These are phyloP conservation scores for Acrocephalus arundinaceus DNA, from an alignment of 2,113 vertebrate species.

Conservation along the genomic window DNA sequence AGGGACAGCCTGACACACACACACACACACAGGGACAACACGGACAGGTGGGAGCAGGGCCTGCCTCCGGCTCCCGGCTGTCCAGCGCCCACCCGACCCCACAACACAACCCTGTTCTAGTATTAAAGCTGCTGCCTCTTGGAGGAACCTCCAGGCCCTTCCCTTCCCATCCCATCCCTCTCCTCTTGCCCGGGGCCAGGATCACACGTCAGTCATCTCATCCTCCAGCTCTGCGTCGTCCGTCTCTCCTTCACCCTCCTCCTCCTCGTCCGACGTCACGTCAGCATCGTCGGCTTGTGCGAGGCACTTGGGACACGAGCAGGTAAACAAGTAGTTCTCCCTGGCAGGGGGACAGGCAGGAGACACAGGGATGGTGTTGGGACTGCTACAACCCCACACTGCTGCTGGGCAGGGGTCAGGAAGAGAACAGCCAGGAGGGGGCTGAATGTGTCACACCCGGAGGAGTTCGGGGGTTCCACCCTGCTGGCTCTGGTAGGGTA, in stretches of 20 bases:
- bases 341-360: slow-evolving; percentile 59
- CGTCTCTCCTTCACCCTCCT: slow-evolving; percentile 85
- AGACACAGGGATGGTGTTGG: background rate
- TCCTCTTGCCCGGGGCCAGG: background rate
- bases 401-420: rapidly evolving
- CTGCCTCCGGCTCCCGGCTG: background rate
- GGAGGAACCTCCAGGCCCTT: background rate
- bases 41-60: background rate
- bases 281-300: slow-evolving; percentile 88
- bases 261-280: slow-evolving; percentile 92
- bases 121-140: slow-evolving; percentile 7
- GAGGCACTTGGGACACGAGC: slow-evolving; percentile 93
- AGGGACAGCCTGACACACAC: background rate
- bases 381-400: background rate
- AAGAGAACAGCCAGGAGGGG: background rate
- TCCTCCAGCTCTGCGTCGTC: slow-evolving; percentile 94
- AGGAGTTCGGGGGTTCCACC: background rate
- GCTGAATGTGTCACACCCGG: rapidly evolving
- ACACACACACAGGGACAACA: background rate
- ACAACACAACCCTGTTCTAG: slow-evolving; percentile 11
- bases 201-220: slow-evolving; percentile 97
- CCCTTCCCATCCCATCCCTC: background rate
- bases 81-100: background rate
- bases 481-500: background rate
- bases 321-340: slow-evolving; percentile 97